Evolutionary conservation across 2,888 invertebrate species (phyloP).

Genomic region (Helobdella robusta): DNA sequence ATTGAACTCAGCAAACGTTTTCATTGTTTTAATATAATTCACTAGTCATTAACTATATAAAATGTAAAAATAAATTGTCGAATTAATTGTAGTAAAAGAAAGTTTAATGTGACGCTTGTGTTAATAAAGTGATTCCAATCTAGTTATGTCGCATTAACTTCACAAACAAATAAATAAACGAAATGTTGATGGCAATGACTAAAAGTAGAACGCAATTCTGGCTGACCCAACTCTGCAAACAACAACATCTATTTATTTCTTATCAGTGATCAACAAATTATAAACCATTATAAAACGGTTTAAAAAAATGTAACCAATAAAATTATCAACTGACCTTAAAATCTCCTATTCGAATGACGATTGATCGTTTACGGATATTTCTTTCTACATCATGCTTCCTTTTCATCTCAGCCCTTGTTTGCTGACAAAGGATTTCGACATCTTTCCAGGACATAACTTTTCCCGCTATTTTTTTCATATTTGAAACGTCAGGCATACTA

Average conservation of each 20-base stretch:
- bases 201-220: not conserved
- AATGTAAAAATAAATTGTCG: too few species aligned
- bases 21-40: too few species aligned
- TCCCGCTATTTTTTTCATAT: conserved; percentile 8
- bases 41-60: too few species aligned
- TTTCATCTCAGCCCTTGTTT: conserved; percentile 18
- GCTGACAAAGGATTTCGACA: conserved; percentile 13
- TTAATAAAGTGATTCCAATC: too few species aligned
- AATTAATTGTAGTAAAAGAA: too few species aligned
- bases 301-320: not conserved
- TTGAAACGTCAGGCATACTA: conserved; percentile 26
- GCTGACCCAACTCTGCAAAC: not conserved
- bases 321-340: conserved; percentile 16
- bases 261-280: not conserved
- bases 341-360: conserved; percentile 25
- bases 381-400: conserved; percentile 4
- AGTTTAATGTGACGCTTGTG: too few species aligned
- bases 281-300: not conserved
- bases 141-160: too few species aligned
- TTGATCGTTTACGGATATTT: conserved; percentile 9
- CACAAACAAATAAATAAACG: too few species aligned
- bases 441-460: conserved; percentile 22
- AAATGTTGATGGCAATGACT: not conserved
- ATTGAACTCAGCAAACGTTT: too few species aligned
- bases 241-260: too few species aligned